Percentiles rank a stretch among this genome's conserved stretches.
Evolutionary conservation across 1,140 invertebrate species (phyloP).

Genomic region (Anastrepha obliqua): DNA sequence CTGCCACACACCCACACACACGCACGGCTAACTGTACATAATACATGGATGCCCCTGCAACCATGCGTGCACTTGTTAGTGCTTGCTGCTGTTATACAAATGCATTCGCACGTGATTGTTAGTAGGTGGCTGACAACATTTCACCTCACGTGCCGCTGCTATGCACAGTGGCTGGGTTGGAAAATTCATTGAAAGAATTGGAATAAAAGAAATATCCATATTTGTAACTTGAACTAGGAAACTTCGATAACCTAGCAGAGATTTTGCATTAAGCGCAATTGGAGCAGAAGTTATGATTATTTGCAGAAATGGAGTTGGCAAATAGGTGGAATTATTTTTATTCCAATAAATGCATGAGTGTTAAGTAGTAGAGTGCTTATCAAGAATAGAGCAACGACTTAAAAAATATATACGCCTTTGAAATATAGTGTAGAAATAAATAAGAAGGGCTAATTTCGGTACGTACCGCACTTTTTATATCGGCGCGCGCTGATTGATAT

Average conservation of each 20-base stretch:
- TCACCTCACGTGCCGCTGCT: neutral
- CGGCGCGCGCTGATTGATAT: no score
- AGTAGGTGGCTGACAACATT: neutral
- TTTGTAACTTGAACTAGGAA: constrained; percentile 46
- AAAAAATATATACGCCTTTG: neutral
- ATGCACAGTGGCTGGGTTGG: neutral
- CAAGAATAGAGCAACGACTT: no score
- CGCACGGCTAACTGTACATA: no score
- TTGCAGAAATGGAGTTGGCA: neutral
- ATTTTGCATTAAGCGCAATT: constrained; percentile 40
- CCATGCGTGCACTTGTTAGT: constrained; percentile 12
- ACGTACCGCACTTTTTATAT: no score
- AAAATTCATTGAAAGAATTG: neutral
- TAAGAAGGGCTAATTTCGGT: no score
- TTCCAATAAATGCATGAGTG: neutral
- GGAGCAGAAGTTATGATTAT: constrained; percentile 43
- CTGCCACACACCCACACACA: neutral
- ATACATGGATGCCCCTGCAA: constrained; percentile 9
- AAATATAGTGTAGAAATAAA: no score
- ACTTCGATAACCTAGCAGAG: neutral
- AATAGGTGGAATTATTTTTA: neutral
- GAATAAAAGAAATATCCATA: neutral
- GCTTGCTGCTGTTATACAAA: neutral
- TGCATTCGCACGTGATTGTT: constrained; percentile 42
- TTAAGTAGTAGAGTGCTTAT: neutral